Conservation (phyloP, 2,888 invertebrate genomes). For the Cryptocheilus praepositus region DNA sequence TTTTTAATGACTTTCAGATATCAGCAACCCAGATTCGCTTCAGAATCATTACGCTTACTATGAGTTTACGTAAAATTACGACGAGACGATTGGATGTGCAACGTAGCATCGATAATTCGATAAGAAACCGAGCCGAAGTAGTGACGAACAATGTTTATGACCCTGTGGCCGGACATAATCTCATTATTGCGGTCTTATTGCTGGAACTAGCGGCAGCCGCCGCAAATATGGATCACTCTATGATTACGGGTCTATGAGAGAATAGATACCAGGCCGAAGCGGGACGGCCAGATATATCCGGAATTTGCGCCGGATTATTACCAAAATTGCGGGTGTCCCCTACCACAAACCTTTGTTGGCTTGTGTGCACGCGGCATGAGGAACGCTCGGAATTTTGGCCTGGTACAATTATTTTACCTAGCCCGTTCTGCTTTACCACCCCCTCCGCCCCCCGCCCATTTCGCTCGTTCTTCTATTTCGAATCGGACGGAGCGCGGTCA, state of each 20-base stretch:
- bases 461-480: no score
- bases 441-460: not conserved
- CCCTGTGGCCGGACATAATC: not conserved
- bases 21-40: no score
- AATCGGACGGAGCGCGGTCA: no score
- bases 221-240: conserved; percentile 28
- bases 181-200: conserved; percentile 10
- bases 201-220: conserved; percentile 5
- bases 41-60: no score
- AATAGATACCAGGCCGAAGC: conserved; percentile 23
- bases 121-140: conserved; percentile 5
- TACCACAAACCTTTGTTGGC: conserved; percentile 23
- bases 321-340: conserved; percentile 34
- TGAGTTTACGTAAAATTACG: no score
- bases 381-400: conserved; percentile 25
- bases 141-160: conserved; percentile 6
- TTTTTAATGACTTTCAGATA: no score
- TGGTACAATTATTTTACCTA: conserved; percentile 17
- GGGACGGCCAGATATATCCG: conserved; percentile 33
- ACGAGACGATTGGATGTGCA: no score
- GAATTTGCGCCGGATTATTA: conserved; percentile 46
- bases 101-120: not conserved
- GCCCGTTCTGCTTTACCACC: conserved; percentile 1
- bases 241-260: conserved; percentile 22
- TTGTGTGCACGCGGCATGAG: conserved; percentile 13